A percentile compares a stretch with the other conserved stretches of the same genome.
These are phyloP conservation scores for Gobius niger DNA, from an alignment of 2,113 vertebrate genomes.

Conservation along the genomic window DNA sequence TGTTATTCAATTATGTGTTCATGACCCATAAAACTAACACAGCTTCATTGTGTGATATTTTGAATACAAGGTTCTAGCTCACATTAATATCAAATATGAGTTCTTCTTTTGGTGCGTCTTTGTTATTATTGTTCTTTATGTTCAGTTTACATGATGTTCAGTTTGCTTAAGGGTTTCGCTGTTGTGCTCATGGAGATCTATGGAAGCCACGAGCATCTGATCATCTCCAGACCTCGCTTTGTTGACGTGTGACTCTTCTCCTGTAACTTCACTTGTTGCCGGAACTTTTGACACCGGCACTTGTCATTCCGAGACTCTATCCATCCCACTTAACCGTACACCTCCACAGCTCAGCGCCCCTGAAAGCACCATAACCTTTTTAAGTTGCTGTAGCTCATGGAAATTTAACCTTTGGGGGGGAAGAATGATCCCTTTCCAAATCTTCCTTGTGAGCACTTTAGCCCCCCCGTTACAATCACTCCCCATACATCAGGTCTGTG, in stretches of 20 bases:
- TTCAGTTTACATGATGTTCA: no score
- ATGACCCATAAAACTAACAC: no score
- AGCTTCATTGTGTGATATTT: no score
- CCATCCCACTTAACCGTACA: constrained; percentile 10
- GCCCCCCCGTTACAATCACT: constrained; percentile 37
- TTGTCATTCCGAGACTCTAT: constrained; percentile 15
- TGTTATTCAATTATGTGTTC: no score
- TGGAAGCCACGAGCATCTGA: no score
- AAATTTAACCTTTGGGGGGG: constrained; percentile 31
- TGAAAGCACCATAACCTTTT: constrained; percentile 33
- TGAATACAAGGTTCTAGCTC: no score
- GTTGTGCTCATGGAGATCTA: no score
- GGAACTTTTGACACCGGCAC: constrained; percentile 7
- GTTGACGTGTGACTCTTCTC: constrained; percentile 15
- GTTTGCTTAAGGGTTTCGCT: no score
- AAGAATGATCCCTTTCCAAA: constrained; percentile 46
- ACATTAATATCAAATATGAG: no score
- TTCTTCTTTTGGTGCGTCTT: no score
- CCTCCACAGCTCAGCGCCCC: constrained; percentile 29
- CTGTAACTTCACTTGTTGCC: constrained; percentile 37
- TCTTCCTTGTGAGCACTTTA: constrained; percentile 36
- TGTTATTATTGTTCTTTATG: no score
- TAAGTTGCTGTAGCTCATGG: constrained; percentile 34
- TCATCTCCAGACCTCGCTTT: constrained; percentile 3
- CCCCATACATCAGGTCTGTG: constrained; percentile 55